Base-by-base conservation (phyloP, 2,888 invertebrate species). In the Drosophila neonasuta region DNA sequence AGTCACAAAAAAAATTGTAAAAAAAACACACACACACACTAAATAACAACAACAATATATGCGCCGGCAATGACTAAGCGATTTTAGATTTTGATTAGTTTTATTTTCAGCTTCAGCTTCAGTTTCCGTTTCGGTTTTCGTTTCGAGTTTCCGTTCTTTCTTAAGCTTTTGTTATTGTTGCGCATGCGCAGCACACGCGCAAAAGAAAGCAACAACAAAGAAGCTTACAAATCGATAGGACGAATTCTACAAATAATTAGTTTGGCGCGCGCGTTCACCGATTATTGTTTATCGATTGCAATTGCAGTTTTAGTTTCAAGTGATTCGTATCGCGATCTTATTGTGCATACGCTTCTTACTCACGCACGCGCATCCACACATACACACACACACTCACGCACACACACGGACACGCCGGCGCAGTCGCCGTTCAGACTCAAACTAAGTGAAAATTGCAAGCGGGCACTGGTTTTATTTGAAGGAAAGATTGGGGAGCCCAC, bases 391-490 rank as follows among this genome's bases (percentile, higher is more conserved):
- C 59, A 34, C 71, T 64, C 50, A 56, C 68, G 62, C 65, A 56
- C 56, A 71, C 56, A 56, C 52, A 59, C 56, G 48, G 59, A 57
- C 48, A 46, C 64, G 75, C 72, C 69, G 78, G 71, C 80, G 78
- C 80, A 77, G 74, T 78, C 75, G 78, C 85, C 86, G 88, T 84
- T 86, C 87, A 77, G 84, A 88, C 88, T 86, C 86, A 81, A 85
- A 89, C 90, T 89, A 88, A 89, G 88, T 80, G 81, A 79, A 89
- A 88, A 88, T 86, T 79, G 83, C 78, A 85, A 87, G 83, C 84
- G 80, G 74, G 69, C 87, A 77, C 79, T 87, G 80, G 82, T 83
- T 89, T 89, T 86, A 86, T 86, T 87, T 58, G 74, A 83, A 79
- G 85, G 82, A 81, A 86, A 80, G 86, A 71, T 80, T 78, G 80